A percentile compares a stretch with the other conserved stretches of the same genome.
Evolutionary conservation across 1,140 invertebrate species (phyloP).

Genomic region (Galendromus occidentalis): DNA sequence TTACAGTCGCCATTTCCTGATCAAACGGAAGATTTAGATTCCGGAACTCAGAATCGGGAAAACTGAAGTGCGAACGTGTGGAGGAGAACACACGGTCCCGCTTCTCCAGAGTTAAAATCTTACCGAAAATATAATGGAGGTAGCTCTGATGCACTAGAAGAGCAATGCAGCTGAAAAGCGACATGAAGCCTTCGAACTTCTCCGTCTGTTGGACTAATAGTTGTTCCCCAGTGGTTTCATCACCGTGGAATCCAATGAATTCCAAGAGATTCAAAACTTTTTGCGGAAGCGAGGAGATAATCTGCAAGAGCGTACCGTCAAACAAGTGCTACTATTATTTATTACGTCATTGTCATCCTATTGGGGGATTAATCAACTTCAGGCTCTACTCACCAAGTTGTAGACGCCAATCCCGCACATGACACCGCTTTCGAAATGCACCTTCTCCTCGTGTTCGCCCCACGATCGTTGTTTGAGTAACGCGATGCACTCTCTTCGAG

Average conservation of each 20-base stretch:
- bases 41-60: no score
- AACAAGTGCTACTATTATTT: no score
- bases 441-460: neutral
- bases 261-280: neutral
- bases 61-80: no score
- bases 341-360: no score
- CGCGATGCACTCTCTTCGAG: neutral
- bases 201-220: neutral
- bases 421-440: conserved; percentile 5
- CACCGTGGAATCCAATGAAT: conserved; percentile 3
- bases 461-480: neutral
- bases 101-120: neutral
- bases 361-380: no score
- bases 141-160: neutral
- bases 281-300: neutral
- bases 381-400: neutral
- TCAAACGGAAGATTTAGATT: neutral
- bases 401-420: neutral
- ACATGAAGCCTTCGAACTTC: neutral
- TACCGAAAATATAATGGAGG: conserved; percentile 8
- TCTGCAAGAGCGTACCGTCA: neutral
- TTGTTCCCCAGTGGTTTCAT: neutral
- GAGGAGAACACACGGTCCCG: no score
- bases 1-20: neutral
- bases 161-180: neutral